These are phyloP conservation scores for Phasia obesa DNA, from an alignment of 2,888 invertebrate species.

Conservation along the genomic window DNA sequence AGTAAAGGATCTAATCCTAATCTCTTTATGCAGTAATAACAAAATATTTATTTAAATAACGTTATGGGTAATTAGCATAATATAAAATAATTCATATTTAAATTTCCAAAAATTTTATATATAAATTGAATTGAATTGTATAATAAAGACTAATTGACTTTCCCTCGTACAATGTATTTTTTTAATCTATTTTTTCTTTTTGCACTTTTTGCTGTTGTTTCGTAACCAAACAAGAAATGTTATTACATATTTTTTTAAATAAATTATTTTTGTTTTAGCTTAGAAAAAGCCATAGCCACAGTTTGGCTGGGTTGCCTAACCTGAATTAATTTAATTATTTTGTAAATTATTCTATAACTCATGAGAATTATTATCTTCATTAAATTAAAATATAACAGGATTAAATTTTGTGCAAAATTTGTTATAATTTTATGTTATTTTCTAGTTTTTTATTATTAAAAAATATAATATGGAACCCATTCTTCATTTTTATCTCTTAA, in stretches of 20 bases:
- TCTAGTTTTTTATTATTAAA: no score
- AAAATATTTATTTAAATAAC: no score
- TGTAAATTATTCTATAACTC: slow-evolving; percentile 12
- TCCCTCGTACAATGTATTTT: neutral
- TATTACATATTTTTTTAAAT: neutral
- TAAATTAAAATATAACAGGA: neutral
- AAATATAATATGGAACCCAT: no score
- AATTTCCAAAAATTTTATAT: no score
- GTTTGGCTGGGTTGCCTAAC: slow-evolving; percentile 22
- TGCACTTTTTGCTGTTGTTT: neutral
- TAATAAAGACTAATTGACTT: no score
- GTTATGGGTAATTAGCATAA: no score
- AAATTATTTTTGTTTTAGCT: slow-evolving; percentile 33
- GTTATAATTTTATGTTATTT: neutral
- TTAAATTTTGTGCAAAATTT: slow-evolving; percentile 2
- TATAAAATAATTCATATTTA: no score
- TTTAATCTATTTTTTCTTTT: neutral
- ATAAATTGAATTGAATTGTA: no score
- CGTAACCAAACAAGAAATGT: neutral
- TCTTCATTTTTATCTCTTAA: no score
- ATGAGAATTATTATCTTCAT: neutral
- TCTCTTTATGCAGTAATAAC: no score
- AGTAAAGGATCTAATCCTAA: no score
- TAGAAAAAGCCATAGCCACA: neutral
- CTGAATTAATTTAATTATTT: slow-evolving; percentile 49